Percentiles rank a stretch among this genome's conserved stretches.
Conservation (phyloP, 2,797 vertebrate species). For the Alca torda region DNA sequence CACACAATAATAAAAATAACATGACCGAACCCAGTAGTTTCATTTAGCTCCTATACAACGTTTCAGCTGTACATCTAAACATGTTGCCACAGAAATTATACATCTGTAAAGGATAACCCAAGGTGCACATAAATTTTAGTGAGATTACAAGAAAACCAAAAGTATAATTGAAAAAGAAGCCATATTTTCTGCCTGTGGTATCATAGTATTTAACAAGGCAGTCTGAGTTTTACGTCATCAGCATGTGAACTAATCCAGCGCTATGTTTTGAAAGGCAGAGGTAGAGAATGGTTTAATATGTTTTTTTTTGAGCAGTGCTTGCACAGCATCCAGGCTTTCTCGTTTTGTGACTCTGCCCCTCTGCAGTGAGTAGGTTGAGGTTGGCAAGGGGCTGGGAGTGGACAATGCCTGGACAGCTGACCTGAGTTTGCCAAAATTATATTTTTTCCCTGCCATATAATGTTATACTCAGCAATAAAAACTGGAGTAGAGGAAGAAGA, state of each 20-base stretch:
- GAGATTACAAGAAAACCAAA: background rate
- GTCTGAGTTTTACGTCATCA: background rate
- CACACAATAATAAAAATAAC: background rate
- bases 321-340: background rate
- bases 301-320: background rate
- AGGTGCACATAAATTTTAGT: background rate
- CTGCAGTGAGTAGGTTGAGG: rapidly evolving
- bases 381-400: background rate
- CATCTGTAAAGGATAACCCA: background rate
- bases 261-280: background rate
- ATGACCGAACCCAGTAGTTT: background rate
- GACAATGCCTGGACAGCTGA: background rate
- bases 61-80: background rate
- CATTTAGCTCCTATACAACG: background rate
- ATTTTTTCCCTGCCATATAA: background rate
- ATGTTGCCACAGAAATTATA: background rate
- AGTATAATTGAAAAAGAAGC: background rate
- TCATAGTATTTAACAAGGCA: background rate
- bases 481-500: background rate
- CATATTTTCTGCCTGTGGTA: background rate
- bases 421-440: background rate
- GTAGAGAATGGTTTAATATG: background rate
- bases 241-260: background rate
- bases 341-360: background rate
- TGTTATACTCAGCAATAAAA: background rate